Percentiles rank a stretch among this genome's conserved stretches.
Evolutionary conservation across 2,113 vertebrate species (phyloP).

Genomic region (Sinocyclocheilus anshuiensis): DNA sequence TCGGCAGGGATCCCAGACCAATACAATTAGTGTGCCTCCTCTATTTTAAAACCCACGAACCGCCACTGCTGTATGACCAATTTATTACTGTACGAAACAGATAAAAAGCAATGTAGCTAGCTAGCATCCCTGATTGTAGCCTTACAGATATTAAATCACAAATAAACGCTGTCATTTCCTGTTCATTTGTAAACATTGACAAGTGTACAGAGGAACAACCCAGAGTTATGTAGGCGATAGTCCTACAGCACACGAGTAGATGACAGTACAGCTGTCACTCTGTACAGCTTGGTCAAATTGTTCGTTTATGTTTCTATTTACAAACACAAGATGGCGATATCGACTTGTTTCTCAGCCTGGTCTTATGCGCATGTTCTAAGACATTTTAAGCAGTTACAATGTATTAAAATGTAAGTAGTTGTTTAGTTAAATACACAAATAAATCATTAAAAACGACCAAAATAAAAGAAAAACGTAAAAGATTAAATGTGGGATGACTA

Average conservation of each 20-base stretch:
- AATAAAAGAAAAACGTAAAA: too few relatives aligned
- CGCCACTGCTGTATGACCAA: background rate
- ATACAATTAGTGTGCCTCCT: too few relatives aligned
- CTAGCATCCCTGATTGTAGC: background rate
- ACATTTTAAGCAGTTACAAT: background rate
- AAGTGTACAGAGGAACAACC: background rate
- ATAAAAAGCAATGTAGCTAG: background rate
- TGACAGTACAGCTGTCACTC: too few relatives aligned
- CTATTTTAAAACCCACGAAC: too few relatives aligned
- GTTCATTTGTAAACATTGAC: background rate
- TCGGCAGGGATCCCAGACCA: too few relatives aligned
- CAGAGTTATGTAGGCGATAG: background rate
- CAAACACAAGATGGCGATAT: slow-evolving; percentile 20
- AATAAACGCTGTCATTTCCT: background rate
- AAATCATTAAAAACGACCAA: background rate
- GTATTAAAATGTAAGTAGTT: background rate
- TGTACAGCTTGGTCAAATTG: background rate
- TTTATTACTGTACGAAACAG: slow-evolving; percentile 12
- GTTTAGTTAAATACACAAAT: background rate
- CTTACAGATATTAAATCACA: slow-evolving; percentile 1
- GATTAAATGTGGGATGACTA: background rate
- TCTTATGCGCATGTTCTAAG: background rate
- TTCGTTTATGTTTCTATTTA: background rate
- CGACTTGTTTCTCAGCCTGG: background rate
- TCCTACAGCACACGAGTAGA: too few relatives aligned